Evolutionary conservation across 1,140 invertebrate genomes (phyloP), one percentile per base, ranked within the genome.

Genomic region (Anastatus disparis): DNA sequence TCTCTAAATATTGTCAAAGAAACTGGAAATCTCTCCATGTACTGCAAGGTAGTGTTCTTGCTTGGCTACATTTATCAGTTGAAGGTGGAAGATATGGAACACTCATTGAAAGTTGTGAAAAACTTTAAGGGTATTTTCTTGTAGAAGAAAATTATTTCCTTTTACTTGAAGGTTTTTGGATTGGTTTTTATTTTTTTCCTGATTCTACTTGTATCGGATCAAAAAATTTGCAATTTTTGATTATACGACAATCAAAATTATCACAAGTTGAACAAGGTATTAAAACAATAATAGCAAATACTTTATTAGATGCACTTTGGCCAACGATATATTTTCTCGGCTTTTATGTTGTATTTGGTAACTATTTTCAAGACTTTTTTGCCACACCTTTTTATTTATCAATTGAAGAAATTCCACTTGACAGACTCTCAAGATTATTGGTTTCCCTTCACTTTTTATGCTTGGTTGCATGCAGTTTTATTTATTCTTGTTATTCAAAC

Each of bases 381-480:
- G n/a, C 72, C 0, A 73, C 77, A 6, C 44, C 75, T 2, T 31
- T 75, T 4, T 78, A 75, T 3, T n/a, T 79, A 20, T 73, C 72
- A 20, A 24, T 79, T 8, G 87, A 88, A 81, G 82, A 87, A 73
- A 81, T 86, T 44, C 82, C 86, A 26, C 76, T 90, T 20, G 86
- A 88, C 61, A 86, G 81, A 67, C 71, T 90, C 59, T 80, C 87
- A 2, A 87, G 84, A 64, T 73, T 90, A 15, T 66, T 89, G 9
- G 84, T 78, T 87, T 15, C 80, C 85, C 3, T 78, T 93, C 50
- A 84, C 92, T 72, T 88, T 91, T 71, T 88, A 90, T 59, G 78
- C 89, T 0, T 93, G 90, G 91, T 81, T 91, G 13, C 89, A 92
- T 67, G 86, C 89, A n/a, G 87, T 89, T 8, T 83, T 92, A 24